Evolutionary conservation across 1,140 invertebrate genomes (phyloP), one percentile per base, ranked within the genome.

Genomic region (Trichomalopsis sarcophagae): DNA sequence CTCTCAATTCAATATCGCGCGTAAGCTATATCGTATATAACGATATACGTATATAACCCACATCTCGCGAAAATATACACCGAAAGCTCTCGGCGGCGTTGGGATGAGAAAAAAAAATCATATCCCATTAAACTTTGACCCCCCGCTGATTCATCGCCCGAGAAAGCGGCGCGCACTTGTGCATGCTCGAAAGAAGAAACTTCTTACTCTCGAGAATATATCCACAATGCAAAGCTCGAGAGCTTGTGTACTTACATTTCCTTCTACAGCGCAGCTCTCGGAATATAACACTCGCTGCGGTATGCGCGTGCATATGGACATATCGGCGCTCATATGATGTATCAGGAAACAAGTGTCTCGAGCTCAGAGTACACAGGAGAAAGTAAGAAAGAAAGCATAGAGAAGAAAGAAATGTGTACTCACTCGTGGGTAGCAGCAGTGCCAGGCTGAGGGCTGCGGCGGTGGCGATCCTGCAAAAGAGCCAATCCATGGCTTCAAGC

Each of bases 401-500:
- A 27, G 36, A 21, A 74, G 33, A 74, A 21, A 40, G 17, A 36
- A 36, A 50, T 11, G 44, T 77, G 27, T 81, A 85, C 84, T 85
- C 62, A 85, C 84, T 73, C 10, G 44, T 82, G 2, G 84, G 73
- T 7, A 85, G 80, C 40, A 85, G 74, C 30, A 85, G 74, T n/a
- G 62, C 23, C n/a, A 84, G 82, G 36, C 23, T 21, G 73, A 81
- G 55, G 68, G 55, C 55, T 21, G 69, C n/a, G 23, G 71, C 23
- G 66, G 62, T 73, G 77, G 77, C 81, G 74, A 84, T 75, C 27
- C 75, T 83, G 85, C 85, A 21, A 69, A 80, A 81, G 76, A 83
- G 77, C 76, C 85, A 81, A 86, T 86, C 85, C 81, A 86, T 86
- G 81, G 69, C 85, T 66, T 17, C 36, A 62, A 68, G 74, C 71